Evolutionary conservation across 2,113 vertebrate species (phyloP), one percentile per base, ranked within the genome.

Genomic region (Urocolius indicus): DNA sequence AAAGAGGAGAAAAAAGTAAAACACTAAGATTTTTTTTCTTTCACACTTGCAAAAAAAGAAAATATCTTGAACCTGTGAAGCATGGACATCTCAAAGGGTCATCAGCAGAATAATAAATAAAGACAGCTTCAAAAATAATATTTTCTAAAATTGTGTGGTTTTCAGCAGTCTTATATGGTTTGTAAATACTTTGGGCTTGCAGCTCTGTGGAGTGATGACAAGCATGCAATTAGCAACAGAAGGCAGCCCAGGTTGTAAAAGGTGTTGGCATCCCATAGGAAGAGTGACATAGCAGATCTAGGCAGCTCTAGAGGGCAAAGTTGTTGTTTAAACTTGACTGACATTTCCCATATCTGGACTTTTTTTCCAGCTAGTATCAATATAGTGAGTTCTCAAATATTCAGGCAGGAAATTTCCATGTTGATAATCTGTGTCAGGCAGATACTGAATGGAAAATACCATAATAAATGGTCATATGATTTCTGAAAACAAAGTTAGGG

Each of bases 91-190:
- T 91, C n/a, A 66, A 94, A 49, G 16, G 36, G 27, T 66, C 89
- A 95, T 62, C 49, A 93, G 67, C 26, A 78, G 81, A 89, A 76
- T 62, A 58, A 68, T 57, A 68, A 88, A 62, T 41, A 87, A 91
- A 29, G 32, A 29, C 10, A 67, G 29, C 6, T 14, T 81, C 29
- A 84, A 88, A 66, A 16, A 8, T 18, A 27, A n/a, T n/a, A n/a
- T n/a, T n/a, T 55, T 88, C 80, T 49, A 34, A 46, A 43, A 74
- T 11, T 34, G 7, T 20, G 11, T 71, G 29, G 3, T 17, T 92
- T 90, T 77, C 59, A 86, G 22, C n/a, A 81, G 27, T 22, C 45
- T 87, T 86, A 84, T 49, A 32, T 57, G 65, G n/a, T 48, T 68
- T 87, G 57, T 24, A 81, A 72, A 75, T 52, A 29, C 16, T 80